Base-by-base conservation (phyloP, 2,797 vertebrate genomes). In the Rhinella marina region DNA sequence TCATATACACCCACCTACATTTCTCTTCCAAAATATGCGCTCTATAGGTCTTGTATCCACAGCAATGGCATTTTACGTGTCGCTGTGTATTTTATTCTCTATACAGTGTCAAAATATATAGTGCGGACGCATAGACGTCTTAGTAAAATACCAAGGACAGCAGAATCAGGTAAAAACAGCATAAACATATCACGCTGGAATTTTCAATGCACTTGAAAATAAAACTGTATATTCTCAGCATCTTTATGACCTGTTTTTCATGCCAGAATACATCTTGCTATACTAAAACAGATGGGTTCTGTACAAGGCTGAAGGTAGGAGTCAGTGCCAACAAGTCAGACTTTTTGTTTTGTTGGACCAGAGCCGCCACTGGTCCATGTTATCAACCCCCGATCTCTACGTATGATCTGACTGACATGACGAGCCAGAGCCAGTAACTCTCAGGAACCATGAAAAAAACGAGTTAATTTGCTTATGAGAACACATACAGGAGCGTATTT, bases 1-100 rank as follows among this genome's bases (percentile, higher is more conserved):
- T 87, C 84, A 80, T 82, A 82, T 81, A 64, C 73, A 77, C 52
- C 50, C 73, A 19, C 77, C 82, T 80, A 56, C 76, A 48, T n/a
- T 41, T 9, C 61, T 52, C 72, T 79, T 75, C 83, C 62, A 80
- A 81, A 84, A 52, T 57, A 61, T 72, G 76, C 73, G 82, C 29
- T 78, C 68, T 82, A 84, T 84, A 66, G 72, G 81, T 83, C 73
- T 82, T 64, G 70, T 52, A 73, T 61, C 29, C 23, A 61, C 84
- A 85, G 84, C 73, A 29, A 50, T 8, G 11, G 17, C 13, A 59
- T 6, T n/a, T 64, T 14, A 66, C 12, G 52, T 66, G 56, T 77
- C 84, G 14, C 25, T 64, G 73, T 62, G 29, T 62, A 77, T 48
- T 57, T 72, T 72, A 54, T 32, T 41, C 64, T 11, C 17, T 68